Conservation (phyloP, 2,797 vertebrate species). For the Anisognathus igniventris region DNA sequence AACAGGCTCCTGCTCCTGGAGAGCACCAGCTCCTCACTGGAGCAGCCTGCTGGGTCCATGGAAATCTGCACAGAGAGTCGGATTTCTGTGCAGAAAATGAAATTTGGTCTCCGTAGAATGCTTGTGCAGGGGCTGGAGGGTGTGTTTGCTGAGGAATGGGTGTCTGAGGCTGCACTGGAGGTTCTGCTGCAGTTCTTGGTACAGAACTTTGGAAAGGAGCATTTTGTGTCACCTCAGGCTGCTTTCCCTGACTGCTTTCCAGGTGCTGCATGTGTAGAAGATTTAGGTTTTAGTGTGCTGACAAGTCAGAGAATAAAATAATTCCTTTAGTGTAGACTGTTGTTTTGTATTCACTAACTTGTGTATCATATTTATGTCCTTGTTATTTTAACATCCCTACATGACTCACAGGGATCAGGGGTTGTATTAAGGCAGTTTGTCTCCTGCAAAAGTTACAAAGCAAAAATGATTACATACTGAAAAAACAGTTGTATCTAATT, state of each 20-base stretch:
- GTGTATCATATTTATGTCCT: constrained; percentile 22
- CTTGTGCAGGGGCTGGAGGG: not conserved
- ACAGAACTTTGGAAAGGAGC: not conserved
- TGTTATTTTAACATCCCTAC: constrained; percentile 29
- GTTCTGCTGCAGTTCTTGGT: not conserved
- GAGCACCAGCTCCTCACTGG: not conserved
- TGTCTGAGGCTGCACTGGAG: not conserved
- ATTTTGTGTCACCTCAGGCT: not conserved
- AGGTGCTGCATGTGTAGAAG: not conserved
- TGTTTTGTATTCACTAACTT: not conserved
- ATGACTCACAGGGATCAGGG: not conserved
- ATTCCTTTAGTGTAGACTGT: not conserved
- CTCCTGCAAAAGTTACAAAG: constrained; percentile 21
- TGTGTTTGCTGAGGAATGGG: not conserved
- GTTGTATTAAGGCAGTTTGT: constrained; percentile 41
- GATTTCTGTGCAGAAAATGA: not conserved
- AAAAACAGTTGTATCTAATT: constrained; percentile 39
- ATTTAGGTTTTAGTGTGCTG: not conserved
- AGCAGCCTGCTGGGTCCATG: not conserved
- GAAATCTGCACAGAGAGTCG: not conserved
- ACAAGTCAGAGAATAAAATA: not conserved
- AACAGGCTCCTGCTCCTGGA: not conserved
- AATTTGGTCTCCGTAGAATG: not conserved
- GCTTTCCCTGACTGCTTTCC: not conserved
- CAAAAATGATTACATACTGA: constrained; percentile 43